A percentile compares a stretch with the other conserved stretches of the same genome.
phyloP scores from a whole-genome alignment of 2,888 invertebrate genomes.

The Drosophila vallismaia region DNA sequence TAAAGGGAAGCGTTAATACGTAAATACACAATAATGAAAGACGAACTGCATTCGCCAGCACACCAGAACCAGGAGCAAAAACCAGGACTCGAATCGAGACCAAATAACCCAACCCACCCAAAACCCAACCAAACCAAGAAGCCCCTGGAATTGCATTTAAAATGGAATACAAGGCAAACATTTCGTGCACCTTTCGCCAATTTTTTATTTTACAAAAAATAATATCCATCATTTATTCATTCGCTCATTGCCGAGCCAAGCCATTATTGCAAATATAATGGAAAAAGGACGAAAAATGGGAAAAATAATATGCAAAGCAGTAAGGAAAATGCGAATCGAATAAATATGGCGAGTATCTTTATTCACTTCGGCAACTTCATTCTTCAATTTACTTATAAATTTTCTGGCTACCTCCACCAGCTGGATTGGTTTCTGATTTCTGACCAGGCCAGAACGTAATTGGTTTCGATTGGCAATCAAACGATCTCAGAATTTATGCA shows the following conservation, averaged over 20 bases:
- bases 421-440: not conserved
- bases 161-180: constrained; percentile 63
- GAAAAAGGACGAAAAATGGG: not conserved
- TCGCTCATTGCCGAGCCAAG: not conserved
- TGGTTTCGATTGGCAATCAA: constrained; percentile 23
- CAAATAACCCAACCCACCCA: no score
- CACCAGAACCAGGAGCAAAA: not conserved
- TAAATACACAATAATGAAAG: constrained; percentile 64
- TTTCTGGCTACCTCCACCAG: not conserved
- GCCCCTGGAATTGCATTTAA: constrained; percentile 59
- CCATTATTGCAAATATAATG: constrained; percentile 19
- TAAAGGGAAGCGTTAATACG: constrained; percentile 64
- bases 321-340: constrained; percentile 27
- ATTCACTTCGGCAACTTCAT: constrained; percentile 3
- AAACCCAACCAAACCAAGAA: not conserved
- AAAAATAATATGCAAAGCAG: constrained; percentile 24
- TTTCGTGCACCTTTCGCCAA: constrained; percentile 52
- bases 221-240: not conserved
- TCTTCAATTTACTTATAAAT: not conserved
- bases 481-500: constrained; percentile 6
- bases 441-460: constrained; percentile 28
- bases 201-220: constrained; percentile 1
- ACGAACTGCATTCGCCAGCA: constrained; percentile 5
- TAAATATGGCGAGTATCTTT: constrained; percentile 8
- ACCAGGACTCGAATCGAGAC: not conserved